Percentiles rank a stretch among this genome's conserved stretches.
phyloP scores from a whole-genome alignment of 1,140 invertebrate species.

The Babylonia areolata region DNA sequence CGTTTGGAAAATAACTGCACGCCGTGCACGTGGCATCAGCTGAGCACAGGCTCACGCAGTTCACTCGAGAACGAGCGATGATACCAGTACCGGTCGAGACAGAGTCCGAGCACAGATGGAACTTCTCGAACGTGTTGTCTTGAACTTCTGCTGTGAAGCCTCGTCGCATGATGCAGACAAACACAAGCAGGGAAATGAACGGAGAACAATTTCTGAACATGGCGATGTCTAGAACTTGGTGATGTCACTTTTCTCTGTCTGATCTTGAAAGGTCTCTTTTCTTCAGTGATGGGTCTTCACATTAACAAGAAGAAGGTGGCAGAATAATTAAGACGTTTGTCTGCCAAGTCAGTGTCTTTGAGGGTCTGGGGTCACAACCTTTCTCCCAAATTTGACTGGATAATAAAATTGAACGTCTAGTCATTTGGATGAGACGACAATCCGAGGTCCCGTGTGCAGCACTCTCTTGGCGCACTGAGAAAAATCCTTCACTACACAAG shows the following conservation, averaged over 20 bases:
- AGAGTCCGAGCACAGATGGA: not conserved
- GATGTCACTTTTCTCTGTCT: not conserved
- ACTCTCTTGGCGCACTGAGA: no score
- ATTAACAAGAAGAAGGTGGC: no score
- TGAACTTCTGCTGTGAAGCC: not conserved
- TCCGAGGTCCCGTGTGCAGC: no score
- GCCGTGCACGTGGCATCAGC: not conserved
- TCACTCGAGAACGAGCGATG: not conserved
- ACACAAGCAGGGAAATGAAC: not conserved
- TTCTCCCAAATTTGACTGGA: no score
- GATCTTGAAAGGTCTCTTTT: not conserved
- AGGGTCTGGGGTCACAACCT: no score
- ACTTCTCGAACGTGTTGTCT: not conserved
- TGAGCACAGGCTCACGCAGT: not conserved
- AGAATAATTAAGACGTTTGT: no score
- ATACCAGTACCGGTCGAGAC: not conserved
- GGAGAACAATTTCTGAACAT: not conserved
- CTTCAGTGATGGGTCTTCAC: no score
- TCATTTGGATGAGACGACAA: no score
- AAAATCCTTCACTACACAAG: no score
- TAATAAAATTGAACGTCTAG: no score
- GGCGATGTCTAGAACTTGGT: not conserved
- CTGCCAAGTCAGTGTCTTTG: no score
- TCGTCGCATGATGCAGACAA: not conserved
- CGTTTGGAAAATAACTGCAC: not conserved